Evolutionary conservation across 2,888 invertebrate species (phyloP), one percentile per base, ranked within the genome.

Genomic region (Macrosoma leucophasiata): DNA sequence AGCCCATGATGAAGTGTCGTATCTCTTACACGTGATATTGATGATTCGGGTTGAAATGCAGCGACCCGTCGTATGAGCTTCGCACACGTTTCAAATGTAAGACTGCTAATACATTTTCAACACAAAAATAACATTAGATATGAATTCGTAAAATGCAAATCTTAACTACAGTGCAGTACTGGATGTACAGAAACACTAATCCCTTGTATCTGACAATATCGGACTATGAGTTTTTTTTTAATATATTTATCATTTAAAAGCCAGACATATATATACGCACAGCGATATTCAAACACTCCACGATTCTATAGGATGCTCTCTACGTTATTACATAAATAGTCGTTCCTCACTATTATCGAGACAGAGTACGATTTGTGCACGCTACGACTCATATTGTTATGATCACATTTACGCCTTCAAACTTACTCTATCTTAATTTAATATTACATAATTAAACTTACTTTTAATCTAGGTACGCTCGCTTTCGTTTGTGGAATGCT

Each of bases 371-470:
- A 66, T 75, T 77, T 75, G 82, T 81, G 82, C 81, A 78, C 70
- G 58, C 82, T 82, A 81, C 74, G 54, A 74, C 63, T 75, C 74
- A 69, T 63, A 65, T 64, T 62, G 62, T 71, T 64, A 75, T 70
- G 71, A 82, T 79, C 82, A 81, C 81, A 82, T 76, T 70, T 69
- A 82, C 75, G 77, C 72, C 66, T 73, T 76, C 60, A 64, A 67
- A 65, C 67, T 75, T 78, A 77, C 52, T 23, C 62, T 74, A 72
- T 31, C 42, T 56, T 61, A 62, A 62, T 62, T 63, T 69, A 62
- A 60, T 40, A 58, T 45, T 49, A n/a, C n/a, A 60, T 58, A 62
- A 60, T 62, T 70, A 69, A 35, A 61, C 53, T 65, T 68, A 69
- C 43, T 47, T 67, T 62, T 67, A 52, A 67, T 58, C 73, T 76